Evolutionary conservation across 2,888 invertebrate species (phyloP), one percentile per base, ranked within the genome.

Genomic region (Dolomedes plantarius): DNA sequence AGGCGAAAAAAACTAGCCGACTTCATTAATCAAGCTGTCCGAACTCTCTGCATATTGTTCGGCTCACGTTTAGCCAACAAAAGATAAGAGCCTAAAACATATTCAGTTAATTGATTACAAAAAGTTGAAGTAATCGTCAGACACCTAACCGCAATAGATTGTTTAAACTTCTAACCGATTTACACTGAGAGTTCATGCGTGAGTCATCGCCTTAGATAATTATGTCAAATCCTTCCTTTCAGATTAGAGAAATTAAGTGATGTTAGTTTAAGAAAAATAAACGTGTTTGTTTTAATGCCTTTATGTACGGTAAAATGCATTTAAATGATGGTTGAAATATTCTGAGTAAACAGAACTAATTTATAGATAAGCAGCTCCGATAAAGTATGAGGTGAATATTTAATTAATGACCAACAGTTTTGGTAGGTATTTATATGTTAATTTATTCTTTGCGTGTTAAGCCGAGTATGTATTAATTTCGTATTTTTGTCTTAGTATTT

Each of bases 11-110:
- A 56, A 56, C 23, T 56, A 1, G 23, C 2, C 16, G 56, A 56
- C 56, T 56, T 56, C 56, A 56, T 56, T 56, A 56, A 56, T 56
- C 56, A 56, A 56, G 11, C 23, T 56, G 56, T 23, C 23, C 23
- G 11, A 56, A 5, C 1, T 19, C 3, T 5, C 56, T 23, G 1
- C 23, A 56, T 23, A 23, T 23, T 23, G 56, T 56, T 56, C 23
- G 23, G 23, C 5, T 56, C 19, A 23, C 23, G 23, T 16, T 56
- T 19, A 23, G 19, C 56, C 23, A 23, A 19, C 56, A 56, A 23
- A 56, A 56, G 56, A 56, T 56, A 56, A 56, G 56, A 5, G 36
- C 36, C 9, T 36, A 16, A 46, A 16, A 46, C 16, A 16, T 46
- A 46, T 46, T 46, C 46, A 6, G 2, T 16, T 46, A 46, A 46